Percentiles rank a stretch among this genome's conserved stretches.
Conservation (phyloP, 2,113 vertebrate species). For the Taurulus bubalis region DNA sequence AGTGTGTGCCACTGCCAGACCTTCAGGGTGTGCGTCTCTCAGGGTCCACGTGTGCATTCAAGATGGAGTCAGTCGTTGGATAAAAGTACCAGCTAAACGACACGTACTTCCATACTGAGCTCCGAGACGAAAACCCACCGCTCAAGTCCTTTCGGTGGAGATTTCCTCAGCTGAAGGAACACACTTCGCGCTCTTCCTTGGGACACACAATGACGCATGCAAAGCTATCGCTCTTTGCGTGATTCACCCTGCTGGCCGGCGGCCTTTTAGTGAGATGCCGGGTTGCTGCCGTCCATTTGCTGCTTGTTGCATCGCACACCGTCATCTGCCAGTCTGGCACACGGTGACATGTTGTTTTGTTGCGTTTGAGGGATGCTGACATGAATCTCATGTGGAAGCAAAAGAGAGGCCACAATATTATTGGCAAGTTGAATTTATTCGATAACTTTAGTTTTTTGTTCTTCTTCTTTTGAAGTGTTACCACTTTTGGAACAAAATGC, state of each 20-base stretch:
- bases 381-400: too few species aligned
- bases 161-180: conserved; percentile 23
- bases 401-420: not conserved
- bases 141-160: conserved; percentile 23
- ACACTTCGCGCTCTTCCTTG: conserved; percentile 27
- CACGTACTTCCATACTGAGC: not conserved
- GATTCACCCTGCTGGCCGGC: conserved; percentile 31
- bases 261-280: not conserved
- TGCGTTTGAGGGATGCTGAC: not conserved
- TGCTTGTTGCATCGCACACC: conserved; percentile 7
- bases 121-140: not conserved
- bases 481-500: too few species aligned
- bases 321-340: not conserved
- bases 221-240: conserved; percentile 36
- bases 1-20: not conserved
- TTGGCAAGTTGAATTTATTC: too few species aligned
- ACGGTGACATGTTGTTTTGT: not conserved
- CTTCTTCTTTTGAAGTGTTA: too few species aligned
- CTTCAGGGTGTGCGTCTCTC: not conserved
- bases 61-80: not conserved
- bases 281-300: conserved; percentile 2
- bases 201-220: conserved; percentile 40
- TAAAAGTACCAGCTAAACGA: not conserved
- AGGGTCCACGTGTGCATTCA: not conserved
- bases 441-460: too few species aligned